A percentile compares a stretch with the other conserved stretches of the same genome.
These are phyloP conservation scores for Brachypteracias leptosomus DNA, from an alignment of 2,113 vertebrate genomes.

Conservation along the genomic window DNA sequence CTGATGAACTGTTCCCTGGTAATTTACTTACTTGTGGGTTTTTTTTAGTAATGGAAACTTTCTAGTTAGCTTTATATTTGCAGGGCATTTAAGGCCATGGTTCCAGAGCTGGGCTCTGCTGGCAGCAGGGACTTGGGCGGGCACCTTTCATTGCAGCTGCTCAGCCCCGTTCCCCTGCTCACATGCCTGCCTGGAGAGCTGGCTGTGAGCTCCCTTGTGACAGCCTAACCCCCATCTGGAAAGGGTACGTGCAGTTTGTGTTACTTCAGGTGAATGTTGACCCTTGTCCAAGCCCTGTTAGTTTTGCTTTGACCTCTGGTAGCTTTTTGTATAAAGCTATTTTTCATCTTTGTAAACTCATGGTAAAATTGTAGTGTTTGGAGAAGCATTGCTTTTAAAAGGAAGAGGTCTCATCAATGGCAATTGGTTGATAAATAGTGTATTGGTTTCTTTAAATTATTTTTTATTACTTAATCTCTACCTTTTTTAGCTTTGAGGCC, in stretches of 20 bases:
- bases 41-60: conserved; percentile 4
- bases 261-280: neutral
- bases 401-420: neutral
- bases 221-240: rapidly evolving
- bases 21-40: neutral
- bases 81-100: neutral
- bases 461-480: neutral
- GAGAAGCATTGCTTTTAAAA: neutral
- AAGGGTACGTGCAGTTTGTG: neutral
- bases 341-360: neutral
- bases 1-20: neutral
- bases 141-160: conserved; percentile 27
- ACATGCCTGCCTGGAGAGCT: neutral
- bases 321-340: neutral
- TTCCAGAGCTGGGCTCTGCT: neutral
- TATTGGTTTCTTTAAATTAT: neutral
- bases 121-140: neutral
- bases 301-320: neutral
- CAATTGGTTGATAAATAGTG: neutral
- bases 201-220: neutral
- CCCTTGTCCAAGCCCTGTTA: neutral
- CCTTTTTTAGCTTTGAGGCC: neutral
- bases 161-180: neutral
- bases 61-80: neutral
- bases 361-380: rapidly evolving